Evolutionary conservation across 2,797 vertebrate genomes (phyloP), one percentile per base, ranked within the genome.

Genomic region (Phalanger gymnotis): DNA sequence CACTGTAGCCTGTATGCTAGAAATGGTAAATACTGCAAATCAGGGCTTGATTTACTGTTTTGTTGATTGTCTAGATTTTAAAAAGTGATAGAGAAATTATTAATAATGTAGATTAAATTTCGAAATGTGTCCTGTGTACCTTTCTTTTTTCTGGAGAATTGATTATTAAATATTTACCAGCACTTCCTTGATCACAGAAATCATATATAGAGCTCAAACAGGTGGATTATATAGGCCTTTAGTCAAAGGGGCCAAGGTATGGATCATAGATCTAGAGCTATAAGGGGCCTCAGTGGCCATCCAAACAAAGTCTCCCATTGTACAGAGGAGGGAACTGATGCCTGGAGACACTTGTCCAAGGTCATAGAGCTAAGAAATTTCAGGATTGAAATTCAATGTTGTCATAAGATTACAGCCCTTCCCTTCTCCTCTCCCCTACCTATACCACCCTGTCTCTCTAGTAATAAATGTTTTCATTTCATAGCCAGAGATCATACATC

Each of bases 241-340:
- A 66, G 4, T 66, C 61, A 66, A 19, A 81, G 7, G 66, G 40
- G 2, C 2, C 66, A 47, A 19, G 2, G n/a, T 66, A 66, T 6
- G 19, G 16, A 19, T 16, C n/a, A 25, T 47, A 81, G 31, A 66
- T 19, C 56, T 87, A 30, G 25, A 28, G 34, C 55, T 40, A 31
- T 81, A 61, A 52, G 58, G 92, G 12, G 28, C 16, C 51, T 95
- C 73, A 55, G 58, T 55, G 56, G 22, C 14, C 28, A 89, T 92
- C 40, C 40, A 73, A 34, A 73, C 16, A 81, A 81, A 90, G 54
- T 2, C 5, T 5, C 13, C 55, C 91, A 90, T 96, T 89, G 40
- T 94, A 25, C 58, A 96, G 87, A 91, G 95, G 13, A 91, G n/a
- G 40, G 92, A 94, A 93, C 14, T 55, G 54, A 94, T 53, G 51